These are phyloP conservation scores for Eurystomus glaucurus DNA, from an alignment of 2,797 vertebrate species.

Conservation along the genomic window DNA sequence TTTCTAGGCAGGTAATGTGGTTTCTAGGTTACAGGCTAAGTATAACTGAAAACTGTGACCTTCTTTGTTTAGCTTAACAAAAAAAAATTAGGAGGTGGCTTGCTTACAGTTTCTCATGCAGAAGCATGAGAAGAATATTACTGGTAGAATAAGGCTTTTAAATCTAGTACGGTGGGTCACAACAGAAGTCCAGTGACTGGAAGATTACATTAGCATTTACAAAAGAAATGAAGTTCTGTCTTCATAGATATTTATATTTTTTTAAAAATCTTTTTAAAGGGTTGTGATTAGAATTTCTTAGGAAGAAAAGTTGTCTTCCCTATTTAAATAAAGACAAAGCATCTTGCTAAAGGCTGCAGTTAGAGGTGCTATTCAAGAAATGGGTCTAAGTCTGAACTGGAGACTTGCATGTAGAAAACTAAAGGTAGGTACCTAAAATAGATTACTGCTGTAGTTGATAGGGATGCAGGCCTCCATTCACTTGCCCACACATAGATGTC, in stretches of 20 bases:
- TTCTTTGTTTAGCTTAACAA: constrained; percentile 57
- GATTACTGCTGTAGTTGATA: background rate
- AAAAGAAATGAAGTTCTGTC: background rate
- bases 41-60: constrained; percentile 67
- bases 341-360: background rate
- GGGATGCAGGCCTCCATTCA: accelerated
- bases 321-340: background rate
- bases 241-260: background rate
- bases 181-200: background rate
- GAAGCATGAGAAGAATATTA: background rate
- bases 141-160: constrained; percentile 15
- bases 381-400: background rate
- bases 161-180: background rate
- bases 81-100: constrained; percentile 35
- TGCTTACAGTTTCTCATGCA: constrained; percentile 41
- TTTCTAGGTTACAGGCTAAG: constrained; percentile 76
- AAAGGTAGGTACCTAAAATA: background rate
- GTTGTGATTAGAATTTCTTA: background rate
- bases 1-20: constrained; percentile 68
- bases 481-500: accelerated
- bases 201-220: background rate
- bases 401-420: background rate
- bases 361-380: background rate
- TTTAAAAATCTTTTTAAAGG: background rate
- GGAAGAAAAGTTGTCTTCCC: background rate